Evolutionary conservation across 2,797 vertebrate species (phyloP).

Genomic region (Crocodylus rhombifer): DNA sequence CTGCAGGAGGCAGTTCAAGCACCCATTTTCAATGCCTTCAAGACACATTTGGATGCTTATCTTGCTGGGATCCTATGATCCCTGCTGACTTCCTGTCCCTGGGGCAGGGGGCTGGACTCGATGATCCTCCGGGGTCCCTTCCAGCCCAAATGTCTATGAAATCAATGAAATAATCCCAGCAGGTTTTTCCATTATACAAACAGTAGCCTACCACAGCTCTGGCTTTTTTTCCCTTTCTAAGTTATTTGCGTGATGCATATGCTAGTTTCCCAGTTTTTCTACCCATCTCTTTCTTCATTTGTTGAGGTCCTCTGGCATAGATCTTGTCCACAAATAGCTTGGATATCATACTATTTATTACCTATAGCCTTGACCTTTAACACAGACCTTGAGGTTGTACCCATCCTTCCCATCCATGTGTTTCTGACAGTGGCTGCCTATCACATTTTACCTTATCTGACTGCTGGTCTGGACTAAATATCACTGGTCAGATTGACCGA

Average conservation of each 20-base stretch:
- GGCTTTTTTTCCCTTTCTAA: not conserved
- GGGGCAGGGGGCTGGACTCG: no score
- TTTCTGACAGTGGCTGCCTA: not conserved
- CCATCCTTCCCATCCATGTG: not conserved
- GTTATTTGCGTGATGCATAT: not conserved
- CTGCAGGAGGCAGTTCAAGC: no score
- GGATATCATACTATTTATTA: not conserved
- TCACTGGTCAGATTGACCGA: not conserved
- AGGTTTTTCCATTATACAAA: not conserved
- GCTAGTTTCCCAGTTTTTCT: not conserved
- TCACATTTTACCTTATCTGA: not conserved
- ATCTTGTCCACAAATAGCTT: not conserved
- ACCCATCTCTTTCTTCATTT: accelerated
- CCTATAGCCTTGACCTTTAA: not conserved
- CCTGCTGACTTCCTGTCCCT: no score
- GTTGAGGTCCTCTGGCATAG: not conserved
- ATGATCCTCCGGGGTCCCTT: no score
- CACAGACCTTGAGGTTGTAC: no score
- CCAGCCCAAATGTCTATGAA: no score
- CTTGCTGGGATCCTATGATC: no score
- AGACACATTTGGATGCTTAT: no score
- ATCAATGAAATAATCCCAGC: accelerated
- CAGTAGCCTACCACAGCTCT: not conserved
- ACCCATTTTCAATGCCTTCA: no score
- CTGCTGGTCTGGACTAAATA: not conserved